Evolutionary conservation across 2,113 vertebrate species (phyloP), one percentile per base, ranked within the genome.

Genomic region (Vicugna pacos): DNA sequence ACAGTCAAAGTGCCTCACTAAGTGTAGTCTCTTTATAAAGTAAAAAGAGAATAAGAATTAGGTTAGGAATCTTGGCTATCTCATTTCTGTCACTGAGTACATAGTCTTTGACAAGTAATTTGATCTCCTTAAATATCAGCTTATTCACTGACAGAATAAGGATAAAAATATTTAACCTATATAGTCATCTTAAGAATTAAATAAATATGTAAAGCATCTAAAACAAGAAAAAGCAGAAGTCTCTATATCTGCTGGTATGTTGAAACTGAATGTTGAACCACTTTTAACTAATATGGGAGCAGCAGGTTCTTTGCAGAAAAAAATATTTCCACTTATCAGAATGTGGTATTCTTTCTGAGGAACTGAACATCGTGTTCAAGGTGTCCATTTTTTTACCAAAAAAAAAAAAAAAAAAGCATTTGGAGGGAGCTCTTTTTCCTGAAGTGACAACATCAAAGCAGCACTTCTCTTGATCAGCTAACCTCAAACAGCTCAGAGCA

Each of bases 81-180:
- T 81, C 22, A 19, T 86, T 73, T 80, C 54, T 75, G 42, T 91
- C 77, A 90, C 0, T 60, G 65, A 94, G 76, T n/a, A 69, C n/a
- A 32, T 90, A n/a, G 4, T 48, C 16, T 94, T 77, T 38, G 65
- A 48, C 4, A 87, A 94, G 15, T 86, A 67, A 48, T 38, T 62
- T 75, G 42, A 60, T 85, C 60, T 93, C 64, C 81, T 94, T 81
- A 79, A 69, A 14, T 65, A 91, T 91, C 77, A 70, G 7, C 97
- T 97, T 94, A 75, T 93, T 92, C 83, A 89, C 70, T 22, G 88
- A 82, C 24, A 73, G 92, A 72, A 65, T 73, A 70, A 84, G 92
- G 89, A 93, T 32, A 76, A 81, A 81, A 96, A 48, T 58, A 86
- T 56, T 65, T 81, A 89, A 92, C 10, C 32, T 69, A 12, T n/a